phyloP scores from a whole-genome alignment of 2,797 vertebrate species.

The Manis javanica region DNA sequence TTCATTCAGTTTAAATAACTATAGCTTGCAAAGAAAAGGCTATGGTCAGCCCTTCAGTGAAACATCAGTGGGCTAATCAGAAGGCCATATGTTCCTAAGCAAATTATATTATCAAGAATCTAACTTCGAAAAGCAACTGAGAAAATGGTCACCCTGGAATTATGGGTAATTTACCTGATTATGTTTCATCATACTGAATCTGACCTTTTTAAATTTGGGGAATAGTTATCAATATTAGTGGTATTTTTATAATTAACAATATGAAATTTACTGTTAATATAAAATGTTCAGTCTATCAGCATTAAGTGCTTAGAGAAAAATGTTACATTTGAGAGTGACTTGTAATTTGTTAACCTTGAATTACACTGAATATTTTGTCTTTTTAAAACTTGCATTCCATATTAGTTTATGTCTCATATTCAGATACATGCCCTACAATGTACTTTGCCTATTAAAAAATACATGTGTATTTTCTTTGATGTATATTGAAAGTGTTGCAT shows the following conservation, averaged over 20 bases:
- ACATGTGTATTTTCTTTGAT: background rate
- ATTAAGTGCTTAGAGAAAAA: background rate
- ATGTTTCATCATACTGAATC: background rate
- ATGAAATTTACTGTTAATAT: background rate
- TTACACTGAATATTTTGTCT: background rate
- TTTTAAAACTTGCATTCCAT: background rate
- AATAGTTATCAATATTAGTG: conserved; percentile 14
- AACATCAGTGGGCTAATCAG: background rate
- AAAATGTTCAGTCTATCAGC: background rate
- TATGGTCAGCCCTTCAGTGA: background rate
- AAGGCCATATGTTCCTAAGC: background rate
- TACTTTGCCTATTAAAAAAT: conserved; percentile 37
- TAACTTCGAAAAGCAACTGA: background rate
- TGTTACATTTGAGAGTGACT: background rate
- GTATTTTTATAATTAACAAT: conserved; percentile 2
- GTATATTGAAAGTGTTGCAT: background rate
- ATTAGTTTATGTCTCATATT: background rate
- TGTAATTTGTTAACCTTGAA: background rate
- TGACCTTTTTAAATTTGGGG: background rate
- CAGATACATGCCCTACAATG: background rate
- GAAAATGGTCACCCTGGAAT: background rate
- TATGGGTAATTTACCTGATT: background rate
- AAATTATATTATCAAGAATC: background rate
- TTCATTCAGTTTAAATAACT: conserved; percentile 15
- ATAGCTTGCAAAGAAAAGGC: background rate